Evolutionary conservation across 2,113 vertebrate genomes (phyloP), one percentile per base, ranked within the genome.

Genomic region (Sardina pilchardus): DNA sequence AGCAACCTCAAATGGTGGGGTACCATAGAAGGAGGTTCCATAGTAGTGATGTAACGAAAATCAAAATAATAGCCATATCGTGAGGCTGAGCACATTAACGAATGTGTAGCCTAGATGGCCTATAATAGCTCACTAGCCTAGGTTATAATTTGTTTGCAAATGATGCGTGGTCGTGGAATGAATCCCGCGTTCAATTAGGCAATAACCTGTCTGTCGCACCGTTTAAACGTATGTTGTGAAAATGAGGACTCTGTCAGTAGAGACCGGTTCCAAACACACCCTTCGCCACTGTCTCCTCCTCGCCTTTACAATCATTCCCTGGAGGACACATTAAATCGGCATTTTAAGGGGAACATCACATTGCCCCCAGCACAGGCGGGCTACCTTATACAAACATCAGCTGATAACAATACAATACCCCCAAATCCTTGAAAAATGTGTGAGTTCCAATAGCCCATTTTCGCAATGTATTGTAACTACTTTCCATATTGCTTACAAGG

Each of bases 1-100:
- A 81, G 30, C 53, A 80, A 80, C 53, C 75, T 84, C 43, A 48
- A 67, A 87, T 83, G n/a, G 81, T 84, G 75, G 10, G 67, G 48
- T 78, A 78, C 12, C 71, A 78, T 78, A 34, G 71, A 78, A 78
- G 71, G 71, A 78, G 71, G 71, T 78, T 78, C 71, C 71, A 78
- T 78, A 78, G 71, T 78, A 78, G 34, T 78, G 71, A 78, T 78
- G 71, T 78, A 78, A 78, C 71, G 71, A 78, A 78, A 78, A 78
- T 36, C 30, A 36, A 34, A 78, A 36, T 78, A 78, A 78, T 78
- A 78, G 71, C 14, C 10, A 36, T 78, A 78, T 34, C 12, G 34
- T 39, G 14, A 42, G 39, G 39, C 39, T 42, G 39, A 34, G 1
- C 34, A 78, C 10, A 78, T 63, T 19, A 63, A n/a, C 59, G 59